Conservation (phyloP, 1,140 invertebrate species). For the Caenorhabditis latens region DNA sequence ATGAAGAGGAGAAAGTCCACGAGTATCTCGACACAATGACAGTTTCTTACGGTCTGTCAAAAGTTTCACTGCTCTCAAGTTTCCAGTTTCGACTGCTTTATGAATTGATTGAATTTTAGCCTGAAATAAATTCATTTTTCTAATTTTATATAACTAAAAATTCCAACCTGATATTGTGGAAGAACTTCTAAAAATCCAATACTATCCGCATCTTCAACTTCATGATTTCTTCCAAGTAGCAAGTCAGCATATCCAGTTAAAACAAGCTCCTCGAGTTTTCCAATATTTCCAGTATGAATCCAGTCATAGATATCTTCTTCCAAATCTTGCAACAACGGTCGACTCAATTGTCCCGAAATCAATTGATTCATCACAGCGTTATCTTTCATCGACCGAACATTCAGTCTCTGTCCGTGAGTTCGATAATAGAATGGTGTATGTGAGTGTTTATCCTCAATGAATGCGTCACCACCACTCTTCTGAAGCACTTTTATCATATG, state of each 20-base stretch:
- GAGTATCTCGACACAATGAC: slow-evolving; percentile 85
- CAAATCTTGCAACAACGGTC: slow-evolving; percentile 76
- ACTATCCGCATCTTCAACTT: slow-evolving; percentile 82
- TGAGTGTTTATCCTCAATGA: slow-evolving; percentile 77
- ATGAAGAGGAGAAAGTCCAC: slow-evolving; percentile 89
- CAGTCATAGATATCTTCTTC: slow-evolving; percentile 82
- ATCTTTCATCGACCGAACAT: slow-evolving; percentile 76
- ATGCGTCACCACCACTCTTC: slow-evolving; percentile 76
- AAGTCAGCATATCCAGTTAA: slow-evolving; percentile 87
- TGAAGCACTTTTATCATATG: slow-evolving; percentile 78
- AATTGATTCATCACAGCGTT: slow-evolving; percentile 77
- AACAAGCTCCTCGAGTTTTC: slow-evolving; percentile 88
- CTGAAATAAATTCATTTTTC: slow-evolving; percentile 80
- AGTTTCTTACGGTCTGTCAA: slow-evolving; percentile 91
- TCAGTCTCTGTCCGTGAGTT: slow-evolving; percentile 76
- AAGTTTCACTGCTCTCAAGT: slow-evolving; percentile 86
- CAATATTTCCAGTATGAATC: slow-evolving; percentile 86
- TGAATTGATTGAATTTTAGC: slow-evolving; percentile 90
- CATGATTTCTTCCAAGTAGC: slow-evolving; percentile 84
- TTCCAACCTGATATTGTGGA: slow-evolving; percentile 87
- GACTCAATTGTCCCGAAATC: slow-evolving; percentile 75
- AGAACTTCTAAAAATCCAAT: slow-evolving; percentile 91
- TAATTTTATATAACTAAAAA: slow-evolving; percentile 34
- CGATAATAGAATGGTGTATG: slow-evolving; percentile 77
- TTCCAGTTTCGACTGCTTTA: slow-evolving; percentile 87